Conservation (phyloP, 2,797 vertebrate species). For the Neomorphus geoffroyi region DNA sequence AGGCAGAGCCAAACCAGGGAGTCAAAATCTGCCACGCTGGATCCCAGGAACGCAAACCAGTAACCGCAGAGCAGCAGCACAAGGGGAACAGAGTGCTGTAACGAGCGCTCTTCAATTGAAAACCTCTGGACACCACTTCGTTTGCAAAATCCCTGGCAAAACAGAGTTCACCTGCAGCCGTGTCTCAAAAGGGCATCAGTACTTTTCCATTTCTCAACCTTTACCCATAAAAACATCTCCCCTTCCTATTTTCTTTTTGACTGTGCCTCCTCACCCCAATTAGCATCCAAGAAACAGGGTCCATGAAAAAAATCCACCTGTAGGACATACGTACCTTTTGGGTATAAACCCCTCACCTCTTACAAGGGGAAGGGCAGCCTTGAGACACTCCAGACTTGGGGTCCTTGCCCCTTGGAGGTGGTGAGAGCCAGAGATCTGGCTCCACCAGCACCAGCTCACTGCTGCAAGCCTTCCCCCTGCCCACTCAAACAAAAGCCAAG, state of each 20-base stretch:
- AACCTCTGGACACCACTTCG: fast-evolving
- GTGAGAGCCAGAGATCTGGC: not conserved
- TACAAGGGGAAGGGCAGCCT: not conserved
- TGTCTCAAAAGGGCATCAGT: not conserved
- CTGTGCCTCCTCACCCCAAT: not conserved
- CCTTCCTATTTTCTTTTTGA: not conserved
- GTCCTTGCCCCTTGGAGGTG: not conserved
- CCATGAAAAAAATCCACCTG: no score
- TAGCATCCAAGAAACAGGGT: not conserved
- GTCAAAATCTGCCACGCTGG: fast-evolving
- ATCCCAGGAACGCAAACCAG: not conserved
- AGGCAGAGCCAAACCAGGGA: not conserved
- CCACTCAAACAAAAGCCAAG: not conserved
- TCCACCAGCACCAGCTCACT: not conserved
- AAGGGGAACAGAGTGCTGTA: fast-evolving
- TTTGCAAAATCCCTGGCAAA: not conserved
- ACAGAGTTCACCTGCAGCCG: not conserved
- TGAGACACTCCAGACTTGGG: not conserved
- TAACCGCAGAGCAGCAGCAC: not conserved
- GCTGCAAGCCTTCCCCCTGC: not conserved
- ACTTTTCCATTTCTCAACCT: not conserved
- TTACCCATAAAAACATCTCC: not conserved
- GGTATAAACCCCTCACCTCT: not conserved
- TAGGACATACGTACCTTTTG: fast-evolving
- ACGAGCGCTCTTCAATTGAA: not conserved